Evolutionary conservation across 2,888 invertebrate species (phyloP), one percentile per base, ranked within the genome.

Genomic region (Zhuqinia jingwanae): DNA sequence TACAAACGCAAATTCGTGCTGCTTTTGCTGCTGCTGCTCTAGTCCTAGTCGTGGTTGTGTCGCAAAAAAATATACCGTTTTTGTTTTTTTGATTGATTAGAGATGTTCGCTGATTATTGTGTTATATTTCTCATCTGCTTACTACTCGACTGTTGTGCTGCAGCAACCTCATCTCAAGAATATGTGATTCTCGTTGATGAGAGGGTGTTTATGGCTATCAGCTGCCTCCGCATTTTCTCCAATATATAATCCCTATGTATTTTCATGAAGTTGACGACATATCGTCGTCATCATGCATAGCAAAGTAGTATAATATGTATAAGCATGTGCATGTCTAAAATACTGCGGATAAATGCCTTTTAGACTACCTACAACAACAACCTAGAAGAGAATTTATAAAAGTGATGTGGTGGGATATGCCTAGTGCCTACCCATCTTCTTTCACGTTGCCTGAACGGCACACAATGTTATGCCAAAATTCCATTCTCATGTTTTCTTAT

Each of bases 171-270:
- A n/a, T n/a, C n/a, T n/a, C n/a, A n/a, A n/a, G n/a, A n/a, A n/a
- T n/a, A n/a, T n/a, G n/a, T 20, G 60, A 60, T 60, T 60, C 20
- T n/a, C 11, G 15, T 5, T 25, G 15, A 17, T 8, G 15, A 36
- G 42, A 68, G 15, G 68, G 15, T 68, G n/a, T 42, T 42, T 42
- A n/a, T 20, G 36, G 5, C 11, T 13, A 42, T 56, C 56, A 56
- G 68, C 68, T 68, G 68, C 68, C 10, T 68, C 17, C 68, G 17
- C 42, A n/a, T n/a, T n/a, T 68, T 68, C 20, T 68, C 42, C 68
- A 36, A 68, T 68, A 42, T 68, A 68, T n/a, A n/a, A n/a, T n/a
- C n/a, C n/a, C n/a, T n/a, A n/a, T n/a, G n/a, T 68, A 42, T 68
- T 36, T 22, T 42, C 42, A 20, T 42, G 68, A 56, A 56, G 20